A percentile compares a stretch with the other conserved stretches of the same genome.
phyloP scores from a whole-genome alignment of 2,113 vertebrate species.

The Poeciliopsis occidentalis region DNA sequence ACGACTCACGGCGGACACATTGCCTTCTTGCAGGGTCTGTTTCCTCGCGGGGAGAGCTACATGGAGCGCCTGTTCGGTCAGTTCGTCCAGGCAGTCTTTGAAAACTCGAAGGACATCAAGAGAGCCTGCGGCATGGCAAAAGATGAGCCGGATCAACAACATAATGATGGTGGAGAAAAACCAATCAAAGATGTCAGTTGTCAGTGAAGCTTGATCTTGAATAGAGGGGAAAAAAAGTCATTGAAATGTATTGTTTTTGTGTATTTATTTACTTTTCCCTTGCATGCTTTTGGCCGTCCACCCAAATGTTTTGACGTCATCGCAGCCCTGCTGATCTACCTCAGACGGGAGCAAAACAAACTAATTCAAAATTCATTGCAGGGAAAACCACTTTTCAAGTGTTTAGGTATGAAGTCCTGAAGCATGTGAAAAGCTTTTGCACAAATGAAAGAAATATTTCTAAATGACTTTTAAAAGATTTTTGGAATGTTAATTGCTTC shows the following conservation, averaged over 20 bases:
- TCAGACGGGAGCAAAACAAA: slow-evolving; percentile 6
- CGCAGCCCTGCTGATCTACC: slow-evolving; percentile 45
- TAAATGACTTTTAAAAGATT: background rate
- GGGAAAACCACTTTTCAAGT: background rate
- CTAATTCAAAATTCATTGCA: background rate
- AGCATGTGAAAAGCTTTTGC: slow-evolving; percentile 1
- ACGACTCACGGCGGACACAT: slow-evolving; percentile 84
- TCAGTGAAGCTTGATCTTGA: background rate
- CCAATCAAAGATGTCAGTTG: background rate
- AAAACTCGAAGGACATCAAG: slow-evolving; percentile 70
- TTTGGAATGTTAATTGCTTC: background rate
- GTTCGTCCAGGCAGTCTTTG: slow-evolving; percentile 75
- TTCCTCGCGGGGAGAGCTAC: slow-evolving; percentile 77
- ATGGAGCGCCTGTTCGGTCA: slow-evolving; percentile 81
- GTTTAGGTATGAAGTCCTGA: background rate
- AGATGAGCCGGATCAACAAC: background rate
- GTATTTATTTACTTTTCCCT: background rate
- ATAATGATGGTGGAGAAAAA: background rate
- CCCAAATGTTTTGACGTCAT: slow-evolving; percentile 8
- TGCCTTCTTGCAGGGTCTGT: slow-evolving; percentile 85
- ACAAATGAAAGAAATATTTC: background rate
- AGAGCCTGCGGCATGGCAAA: slow-evolving; percentile 61
- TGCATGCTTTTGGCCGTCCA: slow-evolving; percentile 8
- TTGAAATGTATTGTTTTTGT: background rate
- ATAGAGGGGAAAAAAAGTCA: background rate